phyloP scores from a whole-genome alignment of 2,888 invertebrate genomes.

The Syrista parreyssii region DNA sequence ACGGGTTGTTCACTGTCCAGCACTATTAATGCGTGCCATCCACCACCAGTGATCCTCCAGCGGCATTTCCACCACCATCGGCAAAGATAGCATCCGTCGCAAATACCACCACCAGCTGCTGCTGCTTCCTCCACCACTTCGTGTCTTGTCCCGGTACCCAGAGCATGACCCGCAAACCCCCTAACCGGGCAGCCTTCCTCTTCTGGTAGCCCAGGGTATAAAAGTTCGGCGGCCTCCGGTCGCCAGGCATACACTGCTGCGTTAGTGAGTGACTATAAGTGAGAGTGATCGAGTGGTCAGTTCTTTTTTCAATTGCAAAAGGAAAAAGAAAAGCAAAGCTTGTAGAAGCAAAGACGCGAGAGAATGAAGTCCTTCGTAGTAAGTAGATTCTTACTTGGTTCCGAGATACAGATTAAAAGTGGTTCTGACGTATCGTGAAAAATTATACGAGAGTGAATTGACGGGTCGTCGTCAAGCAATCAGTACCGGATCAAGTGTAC shows the following conservation, averaged over 20 bases:
- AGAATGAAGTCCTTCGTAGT: not conserved
- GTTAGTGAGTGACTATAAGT: slow-evolving; percentile 26
- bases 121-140: not conserved
- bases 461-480: not conserved
- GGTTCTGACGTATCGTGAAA: not conserved
- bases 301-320: not conserved
- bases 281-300: not conserved
- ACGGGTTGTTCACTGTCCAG: not conserved
- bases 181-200: slow-evolving; percentile 2
- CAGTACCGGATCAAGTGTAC: not conserved
- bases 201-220: slow-evolving; percentile 33
- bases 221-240: slow-evolving; percentile 37
- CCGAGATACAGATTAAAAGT: not conserved
- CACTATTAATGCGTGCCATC: not conserved
- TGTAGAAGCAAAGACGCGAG: not conserved
- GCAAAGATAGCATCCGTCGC: not conserved
- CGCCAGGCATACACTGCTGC: slow-evolving; percentile 34
- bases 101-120: not conserved
- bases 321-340: not conserved
- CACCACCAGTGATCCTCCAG: not conserved
- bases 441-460: not conserved
- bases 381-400: not conserved
- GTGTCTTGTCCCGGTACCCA: not conserved
- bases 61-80: not conserved
- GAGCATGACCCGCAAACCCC: slow-evolving; percentile 5